A percentile compares a stretch with the other conserved stretches of the same genome.
phyloP scores from a whole-genome alignment of 35 echinoderm and acorn worm genomes.

The Lytechinus pictus region DNA sequence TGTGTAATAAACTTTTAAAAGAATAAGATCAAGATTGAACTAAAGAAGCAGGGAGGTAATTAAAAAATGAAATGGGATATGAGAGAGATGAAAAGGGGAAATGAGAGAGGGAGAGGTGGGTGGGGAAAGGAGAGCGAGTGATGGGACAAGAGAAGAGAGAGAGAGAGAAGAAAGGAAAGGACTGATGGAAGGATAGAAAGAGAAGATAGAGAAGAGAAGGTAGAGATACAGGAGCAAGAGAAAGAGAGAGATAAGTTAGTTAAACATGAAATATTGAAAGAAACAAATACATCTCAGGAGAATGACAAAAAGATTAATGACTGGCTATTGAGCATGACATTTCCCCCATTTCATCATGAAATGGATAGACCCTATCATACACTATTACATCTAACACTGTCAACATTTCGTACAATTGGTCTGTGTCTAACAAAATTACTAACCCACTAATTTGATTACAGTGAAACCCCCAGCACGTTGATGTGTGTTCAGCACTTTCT shows the following conservation, averaged over 20 bases:
- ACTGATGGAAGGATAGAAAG: background rate
- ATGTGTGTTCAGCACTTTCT: background rate
- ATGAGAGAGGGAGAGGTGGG: no score
- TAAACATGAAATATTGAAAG: background rate
- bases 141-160: background rate
- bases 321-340: constrained; percentile 11
- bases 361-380: constrained; percentile 40
- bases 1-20: no score
- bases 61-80: no score
- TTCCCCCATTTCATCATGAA: background rate
- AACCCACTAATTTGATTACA: constrained; percentile 15
- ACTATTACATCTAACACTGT: constrained; percentile 46
- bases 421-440: constrained; percentile 24
- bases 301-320: constrained; percentile 40
- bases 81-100: no score
- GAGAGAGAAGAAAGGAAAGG: background rate
- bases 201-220: background rate
- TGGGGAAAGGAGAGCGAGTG: no score
- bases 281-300: background rate
- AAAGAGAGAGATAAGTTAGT: background rate
- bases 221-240: background rate
- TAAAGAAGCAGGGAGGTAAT: no score
- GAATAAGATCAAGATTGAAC: no score
- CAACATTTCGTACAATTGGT: constrained; percentile 27
- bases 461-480: background rate